Base-by-base conservation (phyloP, 2,888 invertebrate genomes). In the Caenorhabditis uteleia region DNA sequence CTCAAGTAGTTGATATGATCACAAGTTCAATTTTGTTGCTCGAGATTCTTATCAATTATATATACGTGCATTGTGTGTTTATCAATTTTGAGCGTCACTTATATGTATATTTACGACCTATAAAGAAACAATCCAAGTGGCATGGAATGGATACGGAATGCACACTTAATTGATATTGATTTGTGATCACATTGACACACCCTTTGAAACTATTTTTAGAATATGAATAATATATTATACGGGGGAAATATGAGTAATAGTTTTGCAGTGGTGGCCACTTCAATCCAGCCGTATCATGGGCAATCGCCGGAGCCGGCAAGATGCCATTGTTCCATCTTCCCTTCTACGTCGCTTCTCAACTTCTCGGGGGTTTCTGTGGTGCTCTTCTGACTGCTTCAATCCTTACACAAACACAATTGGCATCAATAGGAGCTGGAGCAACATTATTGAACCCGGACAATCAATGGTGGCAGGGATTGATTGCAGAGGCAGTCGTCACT, bases 201-300 rank as follows among this genome's bases (percentile, higher is more conserved):
- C n/a, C n/a, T n/a, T n/a, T n/a, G n/a, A n/a, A n/a, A n/a, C n/a
- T n/a, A n/a, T n/a, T n/a, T n/a, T n/a, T n/a, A n/a, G n/a, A n/a
- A n/a, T n/a, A n/a, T n/a, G n/a, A n/a, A n/a, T n/a, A n/a, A n/a
- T n/a, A n/a, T n/a, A n/a, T n/a, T n/a, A n/a, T n/a, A n/a, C n/a
- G n/a, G n/a, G 16, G n/a, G 20, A 36, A 20, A 4, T 8, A 18
- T 20, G 20, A 14, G 5, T 4, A 21, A 39, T 20, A 6, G 21
- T 3, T 47, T 71, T 70, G 26, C 51, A 85, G 85, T 66, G 85
- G 85, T 3, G 85, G 83, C 8, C 85, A 85, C 65, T 81, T 85
- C 55, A 85, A 85, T 62, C 85, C 85, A 2, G 84, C 84, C 0
- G 84, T 85, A 2, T 84, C 85, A 0, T 62, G 84, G 36, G 84